Conservation (phyloP, 2,888 invertebrate genomes). For the Ophion slaviceki region DNA sequence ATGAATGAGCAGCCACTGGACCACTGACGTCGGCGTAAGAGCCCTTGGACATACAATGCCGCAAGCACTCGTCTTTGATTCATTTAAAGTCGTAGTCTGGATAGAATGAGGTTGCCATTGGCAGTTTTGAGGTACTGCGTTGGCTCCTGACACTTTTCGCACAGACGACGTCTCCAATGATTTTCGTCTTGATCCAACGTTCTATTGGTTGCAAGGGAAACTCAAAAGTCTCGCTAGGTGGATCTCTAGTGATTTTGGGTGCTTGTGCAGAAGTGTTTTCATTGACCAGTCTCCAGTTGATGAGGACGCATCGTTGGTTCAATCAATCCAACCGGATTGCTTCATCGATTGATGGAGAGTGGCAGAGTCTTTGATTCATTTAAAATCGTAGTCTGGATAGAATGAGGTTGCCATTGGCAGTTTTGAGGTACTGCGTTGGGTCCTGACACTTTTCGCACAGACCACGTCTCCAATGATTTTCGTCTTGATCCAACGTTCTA, state of each 20-base stretch:
- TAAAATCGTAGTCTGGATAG: not conserved
- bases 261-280: not conserved
- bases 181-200: not conserved
- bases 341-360: not conserved
- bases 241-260: not conserved
- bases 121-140: not conserved
- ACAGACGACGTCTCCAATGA: not conserved
- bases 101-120: not conserved
- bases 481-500: not conserved
- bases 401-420: not conserved
- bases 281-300: not conserved
- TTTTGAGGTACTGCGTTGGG: not conserved
- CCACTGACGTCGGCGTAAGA: constrained; percentile 1
- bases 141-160: not conserved
- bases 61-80: not conserved
- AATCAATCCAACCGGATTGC: not conserved
- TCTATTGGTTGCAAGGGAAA: too few relatives aligned
- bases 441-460: too few relatives aligned
- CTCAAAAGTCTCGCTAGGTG: not conserved
- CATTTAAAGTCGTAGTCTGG: not conserved
- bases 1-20: not conserved
- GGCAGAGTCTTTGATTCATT: not conserved
- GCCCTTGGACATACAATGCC: constrained; percentile 4
- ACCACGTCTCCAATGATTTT: not conserved
- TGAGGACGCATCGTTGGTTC: not conserved